These are phyloP conservation scores for Rhynchonycteris naso DNA, from an alignment of 2,797 vertebrate genomes.

Conservation along the genomic window DNA sequence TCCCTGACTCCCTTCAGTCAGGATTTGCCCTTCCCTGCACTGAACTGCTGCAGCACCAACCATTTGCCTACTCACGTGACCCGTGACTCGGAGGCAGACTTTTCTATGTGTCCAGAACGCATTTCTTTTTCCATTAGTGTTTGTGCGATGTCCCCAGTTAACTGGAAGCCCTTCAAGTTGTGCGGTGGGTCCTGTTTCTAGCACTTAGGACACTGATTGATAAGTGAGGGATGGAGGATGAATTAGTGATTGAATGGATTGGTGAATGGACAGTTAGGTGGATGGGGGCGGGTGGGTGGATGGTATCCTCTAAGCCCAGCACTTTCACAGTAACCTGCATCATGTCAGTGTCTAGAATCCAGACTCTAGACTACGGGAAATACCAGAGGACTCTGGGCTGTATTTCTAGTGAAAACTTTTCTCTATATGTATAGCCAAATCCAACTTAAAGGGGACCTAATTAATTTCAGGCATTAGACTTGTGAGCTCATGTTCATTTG, in stretches of 20 bases:
- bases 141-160: not conserved
- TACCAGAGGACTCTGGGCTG: not conserved
- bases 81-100: not conserved
- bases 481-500: not conserved
- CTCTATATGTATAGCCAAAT: not conserved
- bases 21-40: not conserved
- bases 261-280: not conserved
- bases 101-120: not conserved
- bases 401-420: not conserved
- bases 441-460: not conserved
- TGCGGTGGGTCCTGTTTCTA: not conserved
- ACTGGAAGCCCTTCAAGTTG: not conserved
- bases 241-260: not conserved
- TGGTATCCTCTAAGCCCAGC: not conserved
- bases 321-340: not conserved
- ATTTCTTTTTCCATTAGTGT: not conserved
- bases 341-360: not conserved
- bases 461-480: conserved; percentile 36
- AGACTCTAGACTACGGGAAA: not conserved
- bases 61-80: not conserved
- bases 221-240: not conserved
- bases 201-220: not conserved
- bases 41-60: not conserved
- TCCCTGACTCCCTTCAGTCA: not conserved
- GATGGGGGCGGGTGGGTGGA: no score